These are phyloP conservation scores for Oophaga pumilio DNA, from an alignment of 2,113 vertebrate species.

Conservation along the genomic window DNA sequence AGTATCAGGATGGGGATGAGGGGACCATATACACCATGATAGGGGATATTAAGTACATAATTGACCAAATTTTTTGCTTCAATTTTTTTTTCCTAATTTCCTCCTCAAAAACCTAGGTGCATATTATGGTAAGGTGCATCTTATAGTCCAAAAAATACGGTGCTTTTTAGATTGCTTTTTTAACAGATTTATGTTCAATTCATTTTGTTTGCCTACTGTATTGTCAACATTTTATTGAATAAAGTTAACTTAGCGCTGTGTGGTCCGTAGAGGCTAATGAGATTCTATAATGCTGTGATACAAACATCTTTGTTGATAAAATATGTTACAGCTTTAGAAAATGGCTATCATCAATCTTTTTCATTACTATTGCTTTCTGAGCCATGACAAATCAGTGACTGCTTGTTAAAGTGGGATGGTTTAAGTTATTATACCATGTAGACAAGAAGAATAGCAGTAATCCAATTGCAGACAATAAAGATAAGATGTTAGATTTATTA, in stretches of 20 bases:
- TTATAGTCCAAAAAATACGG: too few species aligned
- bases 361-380: constrained; percentile 20
- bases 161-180: too few species aligned
- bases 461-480: constrained; percentile 29
- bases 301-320: constrained; percentile 22
- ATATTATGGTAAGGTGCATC: neutral
- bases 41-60: too few species aligned
- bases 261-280: constrained; percentile 8
- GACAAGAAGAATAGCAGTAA: constrained; percentile 45
- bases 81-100: too few species aligned
- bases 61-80: too few species aligned
- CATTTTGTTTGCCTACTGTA: too few species aligned
- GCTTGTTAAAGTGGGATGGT: constrained; percentile 39
- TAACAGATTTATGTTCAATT: neutral
- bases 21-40: too few species aligned
- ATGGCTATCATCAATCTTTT: constrained; percentile 45
- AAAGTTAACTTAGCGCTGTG: neutral
- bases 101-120: too few species aligned
- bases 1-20: too few species aligned
- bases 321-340: constrained; percentile 34
- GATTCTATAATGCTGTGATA: neutral
- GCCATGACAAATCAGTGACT: constrained; percentile 31
- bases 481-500: constrained; percentile 44
- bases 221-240: neutral
- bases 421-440: constrained; percentile 7